Evolutionary conservation across 1,140 invertebrate genomes (phyloP), one percentile per base, ranked within the genome.

Genomic region (Nylanderia fulva): DNA sequence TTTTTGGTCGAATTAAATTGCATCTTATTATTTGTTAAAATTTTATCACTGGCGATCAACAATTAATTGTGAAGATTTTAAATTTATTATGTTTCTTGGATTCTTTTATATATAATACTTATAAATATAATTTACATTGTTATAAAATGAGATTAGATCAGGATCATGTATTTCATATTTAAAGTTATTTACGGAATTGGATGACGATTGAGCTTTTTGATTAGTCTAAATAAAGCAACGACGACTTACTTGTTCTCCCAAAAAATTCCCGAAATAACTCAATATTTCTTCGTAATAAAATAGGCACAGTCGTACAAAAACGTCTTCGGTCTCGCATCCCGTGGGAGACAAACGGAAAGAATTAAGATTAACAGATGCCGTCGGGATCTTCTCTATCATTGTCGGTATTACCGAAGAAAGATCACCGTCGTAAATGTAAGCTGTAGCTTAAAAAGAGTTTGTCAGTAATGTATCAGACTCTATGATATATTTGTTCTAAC

Each of bases 311-410:
- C 39, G n/a, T 52, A 29, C 15, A n/a, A 36, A 33, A 60, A 36
- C 8, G 48, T 72, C 83, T 72, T 72, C 66, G 36, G 66, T 54
- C 29, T 33, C 48, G n/a, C 39, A 36, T 88, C 89, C 90, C 85
- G 33, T 74, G 60, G 71, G 91, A 92, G 90, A 91, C 86, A 86
- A 91, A 92, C 84, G 86, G 85, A 82, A 90, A 79, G 92, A 93
- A 94, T 94, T 92, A 92, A 93, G 93, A 93, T 93, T 91, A 94
- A 93, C 91, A 92, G 85, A 66, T 75, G 82, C 88, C 90, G 86
- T 21, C 66, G 79, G 75, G 85, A 91, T 69, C 90, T 91, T 89
- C 63, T 93, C 83, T 85, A 88, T 94, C 93, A 93, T 93, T 94
- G 93, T 93, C 93, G 74, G 68, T 71, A 86, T 93, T 92, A 92